These are phyloP conservation scores for Dipodomys ordii DNA, from an alignment of 2,113 vertebrate genomes.

Conservation along the genomic window DNA sequence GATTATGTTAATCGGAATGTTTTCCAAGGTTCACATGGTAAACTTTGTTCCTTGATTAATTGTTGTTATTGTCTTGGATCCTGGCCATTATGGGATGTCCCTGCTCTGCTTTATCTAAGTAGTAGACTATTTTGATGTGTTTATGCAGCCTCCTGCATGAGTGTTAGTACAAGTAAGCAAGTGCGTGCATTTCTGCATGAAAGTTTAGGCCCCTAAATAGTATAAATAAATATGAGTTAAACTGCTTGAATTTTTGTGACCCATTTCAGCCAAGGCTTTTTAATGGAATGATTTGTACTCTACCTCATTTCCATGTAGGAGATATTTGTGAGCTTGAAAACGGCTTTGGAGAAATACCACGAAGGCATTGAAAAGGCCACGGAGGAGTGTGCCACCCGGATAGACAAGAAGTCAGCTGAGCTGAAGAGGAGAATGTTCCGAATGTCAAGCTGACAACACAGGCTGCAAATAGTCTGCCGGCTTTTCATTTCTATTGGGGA, in stretches of 20 bases:
- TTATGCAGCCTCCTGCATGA: background rate
- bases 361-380: conserved; percentile 71
- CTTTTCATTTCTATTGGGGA: background rate
- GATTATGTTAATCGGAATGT: background rate
- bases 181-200: accelerated
- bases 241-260: background rate
- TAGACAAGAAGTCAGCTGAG: conserved; percentile 11
- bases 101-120: background rate
- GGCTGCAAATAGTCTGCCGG: background rate
- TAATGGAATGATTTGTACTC: background rate
- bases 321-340: conserved; percentile 76
- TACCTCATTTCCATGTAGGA: conserved; percentile 63
- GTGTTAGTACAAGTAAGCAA: background rate
- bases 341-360: conserved; percentile 78
- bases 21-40: background rate
- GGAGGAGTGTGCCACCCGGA: background rate
- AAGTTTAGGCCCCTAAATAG: background rate
- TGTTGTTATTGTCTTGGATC: background rate
- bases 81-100: background rate
- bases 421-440: conserved; percentile 56
- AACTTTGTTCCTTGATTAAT: background rate
- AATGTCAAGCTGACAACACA: background rate
- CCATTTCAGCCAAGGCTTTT: background rate
- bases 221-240: background rate
- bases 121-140: background rate